A percentile compares a stretch with the other conserved stretches of the same genome.
phyloP scores from a whole-genome alignment of 1,140 invertebrate species.

The Oncopeltus fasciatus region DNA sequence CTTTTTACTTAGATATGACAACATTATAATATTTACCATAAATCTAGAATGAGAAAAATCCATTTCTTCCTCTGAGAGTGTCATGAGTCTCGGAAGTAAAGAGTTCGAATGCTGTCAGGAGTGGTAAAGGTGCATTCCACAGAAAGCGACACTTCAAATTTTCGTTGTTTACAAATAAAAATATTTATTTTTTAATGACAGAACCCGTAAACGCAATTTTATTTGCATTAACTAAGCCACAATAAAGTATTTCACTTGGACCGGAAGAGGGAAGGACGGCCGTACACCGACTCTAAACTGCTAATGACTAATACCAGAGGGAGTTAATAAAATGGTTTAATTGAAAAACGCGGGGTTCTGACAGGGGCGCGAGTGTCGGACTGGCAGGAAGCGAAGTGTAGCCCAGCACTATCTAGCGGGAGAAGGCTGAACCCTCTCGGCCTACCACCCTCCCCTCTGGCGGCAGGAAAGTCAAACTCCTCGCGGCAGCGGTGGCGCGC shows the following conservation, averaged over 20 bases:
- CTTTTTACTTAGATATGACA: too few species aligned
- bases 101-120: not conserved
- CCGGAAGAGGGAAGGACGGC: not conserved
- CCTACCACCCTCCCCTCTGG: not conserved
- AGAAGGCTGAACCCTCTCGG: not conserved
- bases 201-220: too few species aligned
- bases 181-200: too few species aligned
- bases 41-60: constrained; percentile 7
- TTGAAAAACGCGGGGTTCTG: not conserved
- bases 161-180: too few species aligned
- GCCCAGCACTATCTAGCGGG: not conserved
- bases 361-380: not conserved
- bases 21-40: not conserved
- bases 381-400: not conserved
- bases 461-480: too few species aligned
- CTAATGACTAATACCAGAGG: not conserved
- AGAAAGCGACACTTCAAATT: too few species aligned
- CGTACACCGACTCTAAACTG: not conserved
- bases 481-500: not conserved
- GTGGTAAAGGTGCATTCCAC: not conserved
- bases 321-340: constrained; percentile 1
- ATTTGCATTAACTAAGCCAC: too few species aligned
- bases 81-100: not conserved
- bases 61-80: constrained; percentile 2
- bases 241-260: not conserved